Percentiles rank a stretch among this genome's conserved stretches.
phyloP scores from a whole-genome alignment of 2,113 vertebrate species.

The Rattus rattus region DNA sequence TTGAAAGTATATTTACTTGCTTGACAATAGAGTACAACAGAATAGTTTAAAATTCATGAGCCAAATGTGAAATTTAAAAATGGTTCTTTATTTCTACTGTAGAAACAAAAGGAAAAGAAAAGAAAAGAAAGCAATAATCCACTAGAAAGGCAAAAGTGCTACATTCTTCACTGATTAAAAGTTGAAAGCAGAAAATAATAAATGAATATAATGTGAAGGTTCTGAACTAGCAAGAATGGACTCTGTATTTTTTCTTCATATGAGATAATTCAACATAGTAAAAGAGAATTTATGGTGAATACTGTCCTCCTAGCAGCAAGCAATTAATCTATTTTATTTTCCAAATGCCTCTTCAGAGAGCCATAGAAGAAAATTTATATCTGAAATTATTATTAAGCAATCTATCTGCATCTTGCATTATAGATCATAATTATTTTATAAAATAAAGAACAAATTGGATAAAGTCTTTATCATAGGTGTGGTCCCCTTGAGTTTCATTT shows the following conservation, averaged over 20 bases:
- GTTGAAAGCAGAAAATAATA: neutral
- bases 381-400: neutral
- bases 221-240: neutral
- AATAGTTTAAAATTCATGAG: neutral
- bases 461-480: neutral
- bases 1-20: neutral
- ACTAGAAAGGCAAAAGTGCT: neutral
- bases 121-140: neutral
- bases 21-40: neutral
- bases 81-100: neutral
- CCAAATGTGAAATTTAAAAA: neutral
- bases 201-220: neutral
- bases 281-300: neutral
- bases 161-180: neutral
- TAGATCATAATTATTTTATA: neutral
- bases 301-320: neutral
- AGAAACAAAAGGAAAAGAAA: neutral
- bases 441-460: neutral
- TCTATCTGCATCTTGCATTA: neutral
- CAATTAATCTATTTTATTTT: slow-evolving; percentile 21
- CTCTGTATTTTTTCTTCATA: neutral
- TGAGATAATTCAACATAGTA: neutral
- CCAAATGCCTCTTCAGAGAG: neutral
- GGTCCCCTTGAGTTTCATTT: neutral
- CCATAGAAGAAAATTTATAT: neutral